These are phyloP conservation scores for Drosophila neocordata DNA, from an alignment of 1,140 invertebrate species.

Conservation along the genomic window DNA sequence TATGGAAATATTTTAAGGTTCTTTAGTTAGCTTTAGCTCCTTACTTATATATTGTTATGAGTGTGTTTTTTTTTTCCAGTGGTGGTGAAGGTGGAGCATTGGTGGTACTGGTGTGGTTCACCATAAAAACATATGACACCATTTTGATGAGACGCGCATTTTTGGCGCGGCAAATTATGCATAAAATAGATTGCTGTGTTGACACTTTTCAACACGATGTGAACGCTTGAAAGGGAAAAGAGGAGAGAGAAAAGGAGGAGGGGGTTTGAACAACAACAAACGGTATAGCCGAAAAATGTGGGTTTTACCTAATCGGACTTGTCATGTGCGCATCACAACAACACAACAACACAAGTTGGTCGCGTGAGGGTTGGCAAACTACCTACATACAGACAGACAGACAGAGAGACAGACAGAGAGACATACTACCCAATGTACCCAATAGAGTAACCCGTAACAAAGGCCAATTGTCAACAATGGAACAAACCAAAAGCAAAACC, in stretches of 20 bases:
- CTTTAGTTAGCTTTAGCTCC: too few species aligned
- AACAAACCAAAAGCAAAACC: background rate
- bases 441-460: background rate
- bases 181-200: constrained; percentile 68
- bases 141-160: constrained; percentile 58
- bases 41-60: constrained; percentile 16
- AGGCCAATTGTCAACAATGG: constrained; percentile 7
- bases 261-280: too few species aligned
- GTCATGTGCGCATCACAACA: constrained; percentile 70
- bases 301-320: constrained; percentile 64
- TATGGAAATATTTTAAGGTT: too few species aligned
- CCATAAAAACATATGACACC: constrained; percentile 76
- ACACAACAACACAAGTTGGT: constrained; percentile 16
- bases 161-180: constrained; percentile 63
- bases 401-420: too few species aligned
- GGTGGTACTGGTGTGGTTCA: constrained; percentile 17
- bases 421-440: too few species aligned
- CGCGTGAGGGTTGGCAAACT: constrained; percentile 23
- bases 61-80: background rate
- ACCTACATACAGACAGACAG: background rate
- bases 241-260: too few species aligned
- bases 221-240: too few species aligned
- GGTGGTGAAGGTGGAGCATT: too few species aligned
- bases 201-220: constrained; percentile 43
- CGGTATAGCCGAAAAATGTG: background rate